These are phyloP conservation scores for Tamias sibiricus DNA, from an alignment of 2,113 vertebrate species.

Conservation along the genomic window DNA sequence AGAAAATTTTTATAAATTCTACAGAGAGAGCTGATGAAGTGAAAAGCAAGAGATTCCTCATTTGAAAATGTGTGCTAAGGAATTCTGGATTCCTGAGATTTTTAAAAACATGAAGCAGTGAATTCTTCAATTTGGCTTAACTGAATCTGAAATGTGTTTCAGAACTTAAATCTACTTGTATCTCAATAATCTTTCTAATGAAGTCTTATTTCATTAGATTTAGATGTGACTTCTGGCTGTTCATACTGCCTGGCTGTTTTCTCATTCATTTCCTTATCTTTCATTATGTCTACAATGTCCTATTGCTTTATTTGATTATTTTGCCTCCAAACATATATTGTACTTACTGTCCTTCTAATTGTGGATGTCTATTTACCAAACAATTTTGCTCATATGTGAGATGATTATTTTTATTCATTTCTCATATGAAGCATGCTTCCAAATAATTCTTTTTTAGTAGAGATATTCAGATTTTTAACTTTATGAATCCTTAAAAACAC, in stretches of 20 bases:
- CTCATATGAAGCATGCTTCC: neutral
- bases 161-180: neutral
- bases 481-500: neutral
- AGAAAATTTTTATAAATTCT: neutral
- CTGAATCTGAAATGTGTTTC: neutral
- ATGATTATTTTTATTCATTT: neutral
- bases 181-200: slow-evolving; percentile 4
- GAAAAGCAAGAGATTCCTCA: neutral
- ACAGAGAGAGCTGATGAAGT: neutral
- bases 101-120: neutral
- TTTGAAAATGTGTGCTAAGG: neutral
- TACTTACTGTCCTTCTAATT: neutral
- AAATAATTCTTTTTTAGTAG: neutral
- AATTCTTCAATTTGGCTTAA: neutral
- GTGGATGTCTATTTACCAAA: neutral
- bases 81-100: neutral
- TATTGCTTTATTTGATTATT: neutral
- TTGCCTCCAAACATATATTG: neutral
- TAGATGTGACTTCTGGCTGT: neutral
- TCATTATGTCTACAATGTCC: neutral
- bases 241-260: neutral
- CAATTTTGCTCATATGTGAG: neutral
- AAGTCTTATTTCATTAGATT: neutral
- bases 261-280: neutral
- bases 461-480: neutral